These are phyloP conservation scores for Elephantulus edwardii DNA, from an alignment of 2,113 vertebrate genomes.

Conservation along the genomic window DNA sequence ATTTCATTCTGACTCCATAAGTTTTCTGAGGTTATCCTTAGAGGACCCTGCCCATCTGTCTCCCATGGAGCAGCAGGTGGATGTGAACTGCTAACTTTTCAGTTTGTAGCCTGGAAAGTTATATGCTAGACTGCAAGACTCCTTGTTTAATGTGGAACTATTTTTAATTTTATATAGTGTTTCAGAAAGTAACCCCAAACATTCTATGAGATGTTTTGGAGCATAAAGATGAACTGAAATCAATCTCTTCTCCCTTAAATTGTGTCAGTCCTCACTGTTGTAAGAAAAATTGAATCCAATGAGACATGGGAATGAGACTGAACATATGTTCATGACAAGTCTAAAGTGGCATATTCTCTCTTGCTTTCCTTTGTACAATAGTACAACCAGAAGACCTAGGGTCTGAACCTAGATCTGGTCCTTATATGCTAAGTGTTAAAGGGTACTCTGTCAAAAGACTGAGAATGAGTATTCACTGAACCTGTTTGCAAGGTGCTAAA, in stretches of 20 bases:
- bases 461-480: not conserved
- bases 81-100: too few species aligned
- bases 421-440: not conserved
- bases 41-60: too few species aligned
- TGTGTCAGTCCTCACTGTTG: not conserved
- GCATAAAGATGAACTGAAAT: not conserved
- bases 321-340: accelerated
- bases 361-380: not conserved
- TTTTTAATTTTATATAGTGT: slow-evolving; percentile 45
- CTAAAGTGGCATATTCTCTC: not conserved
- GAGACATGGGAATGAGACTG: not conserved
- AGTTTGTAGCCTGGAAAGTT: too few species aligned
- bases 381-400: not conserved
- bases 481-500: too few species aligned
- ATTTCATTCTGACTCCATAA: too few species aligned
- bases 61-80: too few species aligned
- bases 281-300: not conserved
- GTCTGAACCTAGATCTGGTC: not conserved
- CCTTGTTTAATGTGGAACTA: slow-evolving; percentile 14
- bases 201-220: not conserved
- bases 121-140: too few species aligned
- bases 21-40: too few species aligned
- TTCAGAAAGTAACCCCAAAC: slow-evolving; percentile 34
- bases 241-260: slow-evolving; percentile 2
- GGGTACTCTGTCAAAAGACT: not conserved